Conservation (phyloP, 2,888 invertebrate species). For the Pseudococcus longispinus region DNA sequence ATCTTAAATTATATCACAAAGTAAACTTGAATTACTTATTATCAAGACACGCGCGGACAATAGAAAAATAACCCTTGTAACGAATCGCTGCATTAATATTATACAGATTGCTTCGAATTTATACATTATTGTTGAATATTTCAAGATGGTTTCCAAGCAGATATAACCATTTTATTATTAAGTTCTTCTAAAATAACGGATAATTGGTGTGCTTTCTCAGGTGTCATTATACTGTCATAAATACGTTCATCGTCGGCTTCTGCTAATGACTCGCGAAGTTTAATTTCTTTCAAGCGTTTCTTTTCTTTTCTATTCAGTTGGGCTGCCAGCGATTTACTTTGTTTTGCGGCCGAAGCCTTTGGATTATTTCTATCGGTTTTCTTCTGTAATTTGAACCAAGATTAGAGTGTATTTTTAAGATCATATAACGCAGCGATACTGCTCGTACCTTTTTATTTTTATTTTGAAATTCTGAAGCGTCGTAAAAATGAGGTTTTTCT, state of each 20-base stretch:
- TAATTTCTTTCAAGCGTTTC: constrained; percentile 50
- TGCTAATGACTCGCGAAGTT: constrained; percentile 44
- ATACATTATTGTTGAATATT: neutral
- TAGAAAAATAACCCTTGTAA: neutral
- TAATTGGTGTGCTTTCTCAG: constrained; percentile 76
- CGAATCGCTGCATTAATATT: too few species aligned
- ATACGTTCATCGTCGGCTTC: constrained; percentile 59
- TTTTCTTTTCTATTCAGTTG: constrained; percentile 57
- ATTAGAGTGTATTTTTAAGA: neutral
- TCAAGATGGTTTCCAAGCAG: constrained; percentile 72
- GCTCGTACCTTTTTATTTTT: constrained; percentile 63
- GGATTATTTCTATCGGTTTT: constrained; percentile 55
- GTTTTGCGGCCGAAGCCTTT: constrained; percentile 51
- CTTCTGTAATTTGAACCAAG: constrained; percentile 51
- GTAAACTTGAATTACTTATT: neutral
- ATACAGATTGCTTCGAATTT: neutral
- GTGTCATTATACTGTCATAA: constrained; percentile 61
- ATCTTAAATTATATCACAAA: constrained; percentile 9
- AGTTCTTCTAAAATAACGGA: constrained; percentile 78
- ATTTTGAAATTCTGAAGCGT: constrained; percentile 80
- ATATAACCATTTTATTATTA: constrained; percentile 77
- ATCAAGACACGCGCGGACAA: neutral
- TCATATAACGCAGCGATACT: neutral
- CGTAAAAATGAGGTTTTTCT: constrained; percentile 83
- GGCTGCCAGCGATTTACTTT: constrained; percentile 52